Conservation (phyloP, 2,888 invertebrate genomes). For the Schizotus pectinicornis region DNA sequence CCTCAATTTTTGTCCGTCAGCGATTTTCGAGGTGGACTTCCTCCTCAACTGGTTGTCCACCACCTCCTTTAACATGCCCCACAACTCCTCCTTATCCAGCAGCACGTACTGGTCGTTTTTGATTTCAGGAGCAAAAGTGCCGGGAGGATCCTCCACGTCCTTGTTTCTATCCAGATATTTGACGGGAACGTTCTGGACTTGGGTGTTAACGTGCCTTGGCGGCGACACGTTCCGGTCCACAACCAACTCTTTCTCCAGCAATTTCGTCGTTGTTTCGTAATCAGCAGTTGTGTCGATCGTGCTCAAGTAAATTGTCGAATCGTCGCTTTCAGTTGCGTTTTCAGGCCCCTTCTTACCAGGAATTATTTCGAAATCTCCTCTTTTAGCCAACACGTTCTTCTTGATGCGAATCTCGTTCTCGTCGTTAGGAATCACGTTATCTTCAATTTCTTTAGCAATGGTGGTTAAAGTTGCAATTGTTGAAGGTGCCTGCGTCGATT, state of each 20-base stretch:
- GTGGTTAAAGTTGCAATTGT: background rate
- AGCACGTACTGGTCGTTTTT: conserved; percentile 64
- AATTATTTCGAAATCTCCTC: too few relatives aligned
- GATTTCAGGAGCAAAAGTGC: conserved; percentile 48
- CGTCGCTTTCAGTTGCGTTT: background rate
- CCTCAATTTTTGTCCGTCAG: conserved; percentile 35
- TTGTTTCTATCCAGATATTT: conserved; percentile 25
- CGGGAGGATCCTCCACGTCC: conserved; percentile 34
- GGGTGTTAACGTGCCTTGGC: conserved; percentile 47
- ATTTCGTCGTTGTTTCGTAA: conserved; percentile 21
- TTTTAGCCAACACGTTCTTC: background rate
- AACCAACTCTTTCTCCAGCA: conserved; percentile 5
- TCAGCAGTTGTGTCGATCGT: conserved; percentile 5
- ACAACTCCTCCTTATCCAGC: conserved; percentile 66
- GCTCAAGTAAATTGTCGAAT: background rate
- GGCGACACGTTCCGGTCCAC: conserved; percentile 13
- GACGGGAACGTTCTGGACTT: conserved; percentile 39
- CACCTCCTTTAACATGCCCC: conserved; percentile 68
- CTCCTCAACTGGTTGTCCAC: conserved; percentile 49
- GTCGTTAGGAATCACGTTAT: conserved; percentile 33
- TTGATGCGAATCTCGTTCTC: conserved; percentile 5
- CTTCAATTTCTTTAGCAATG: conserved; percentile 24
- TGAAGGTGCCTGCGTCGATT: too few relatives aligned
- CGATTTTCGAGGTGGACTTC: conserved; percentile 34
- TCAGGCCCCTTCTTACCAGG: too few relatives aligned